phyloP scores from a whole-genome alignment of 2,113 vertebrate genomes.

The Salvelinus alpinus region DNA sequence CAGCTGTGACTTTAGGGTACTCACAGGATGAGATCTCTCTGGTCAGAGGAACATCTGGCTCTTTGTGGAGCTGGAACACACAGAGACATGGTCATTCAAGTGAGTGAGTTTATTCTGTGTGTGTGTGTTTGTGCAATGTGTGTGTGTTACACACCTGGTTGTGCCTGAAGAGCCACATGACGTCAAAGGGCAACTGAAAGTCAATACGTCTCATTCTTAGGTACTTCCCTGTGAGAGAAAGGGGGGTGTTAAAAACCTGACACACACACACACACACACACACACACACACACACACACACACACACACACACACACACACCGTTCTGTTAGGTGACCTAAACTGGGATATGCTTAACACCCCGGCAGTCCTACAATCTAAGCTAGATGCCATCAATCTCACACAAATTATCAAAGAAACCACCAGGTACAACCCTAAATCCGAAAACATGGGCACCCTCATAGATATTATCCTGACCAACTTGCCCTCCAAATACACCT shows the following conservation, averaged over 20 bases:
- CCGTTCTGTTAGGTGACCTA: neutral
- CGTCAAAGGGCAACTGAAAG: conserved; percentile 97
- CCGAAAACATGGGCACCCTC: too few species aligned
- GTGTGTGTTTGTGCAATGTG: neutral
- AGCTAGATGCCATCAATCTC: too few species aligned
- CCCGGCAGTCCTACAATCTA: too few species aligned
- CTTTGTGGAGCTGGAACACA: conserved; percentile 81
- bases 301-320: neutral
- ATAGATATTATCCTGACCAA: too few species aligned
- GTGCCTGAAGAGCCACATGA: conserved; percentile 95
- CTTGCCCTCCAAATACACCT: too few species aligned
- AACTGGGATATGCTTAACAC: too few species aligned
- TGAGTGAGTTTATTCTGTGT: neutral
- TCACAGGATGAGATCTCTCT: conserved; percentile 95
- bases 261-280: neutral
- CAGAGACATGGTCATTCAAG: neutral
- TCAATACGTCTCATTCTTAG: conserved; percentile 92
- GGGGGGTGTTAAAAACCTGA: neutral
- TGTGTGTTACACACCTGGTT: conserved; percentile 83
- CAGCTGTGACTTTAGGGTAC: conserved; percentile 53
- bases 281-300: neutral
- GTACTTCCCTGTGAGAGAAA: conserved; percentile 84
- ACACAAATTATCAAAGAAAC: too few species aligned
- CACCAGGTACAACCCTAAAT: too few species aligned
- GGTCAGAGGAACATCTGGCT: conserved; percentile 90